A percentile compares a stretch with the other conserved stretches of the same genome.
phyloP scores from a whole-genome alignment of 2,797 vertebrate species.

The Sebastes reedi region DNA sequence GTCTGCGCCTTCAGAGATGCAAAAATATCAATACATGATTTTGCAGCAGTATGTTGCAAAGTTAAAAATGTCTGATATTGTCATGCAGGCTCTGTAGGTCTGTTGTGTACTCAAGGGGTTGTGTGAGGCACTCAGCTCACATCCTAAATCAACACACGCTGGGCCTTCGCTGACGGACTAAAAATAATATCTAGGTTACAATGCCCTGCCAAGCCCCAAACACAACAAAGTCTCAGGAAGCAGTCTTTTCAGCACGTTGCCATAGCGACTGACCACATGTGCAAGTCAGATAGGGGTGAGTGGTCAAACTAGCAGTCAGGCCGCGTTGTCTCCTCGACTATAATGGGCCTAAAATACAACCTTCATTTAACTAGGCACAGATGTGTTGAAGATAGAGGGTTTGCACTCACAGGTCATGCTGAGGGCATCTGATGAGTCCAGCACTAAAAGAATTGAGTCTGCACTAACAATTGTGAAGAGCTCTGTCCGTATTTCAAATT shows the following conservation, averaged over 20 bases:
- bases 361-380: slow-evolving; percentile 68
- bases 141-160: slow-evolving; percentile 67
- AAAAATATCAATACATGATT: slow-evolving; percentile 17
- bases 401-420: slow-evolving; percentile 55
- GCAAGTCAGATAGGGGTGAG: slow-evolving; percentile 75
- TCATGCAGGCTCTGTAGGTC: not conserved
- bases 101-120: slow-evolving; percentile 26
- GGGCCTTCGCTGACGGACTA: slow-evolving; percentile 67
- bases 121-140: slow-evolving; percentile 56
- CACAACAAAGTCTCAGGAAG: slow-evolving; percentile 78
- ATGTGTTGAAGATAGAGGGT: slow-evolving; percentile 69
- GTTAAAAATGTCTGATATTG: slow-evolving; percentile 6
- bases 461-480: not conserved
- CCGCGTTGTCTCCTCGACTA: slow-evolving; percentile 74
- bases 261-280: slow-evolving; percentile 68
- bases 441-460: not conserved
- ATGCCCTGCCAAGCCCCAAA: slow-evolving; percentile 73
- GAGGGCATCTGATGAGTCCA: slow-evolving; percentile 54
- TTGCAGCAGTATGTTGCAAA: slow-evolving; percentile 13
- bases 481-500: not conserved
- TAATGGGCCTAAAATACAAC: slow-evolving; percentile 77
- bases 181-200: slow-evolving; percentile 84
- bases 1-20: slow-evolving; percentile 19
- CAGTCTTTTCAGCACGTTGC: slow-evolving; percentile 68
- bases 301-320: slow-evolving; percentile 71